A percentile compares a stretch with the other conserved stretches of the same genome.
Conservation (phyloP, 2,113 vertebrate genomes). For the Colaptes auratus region DNA sequence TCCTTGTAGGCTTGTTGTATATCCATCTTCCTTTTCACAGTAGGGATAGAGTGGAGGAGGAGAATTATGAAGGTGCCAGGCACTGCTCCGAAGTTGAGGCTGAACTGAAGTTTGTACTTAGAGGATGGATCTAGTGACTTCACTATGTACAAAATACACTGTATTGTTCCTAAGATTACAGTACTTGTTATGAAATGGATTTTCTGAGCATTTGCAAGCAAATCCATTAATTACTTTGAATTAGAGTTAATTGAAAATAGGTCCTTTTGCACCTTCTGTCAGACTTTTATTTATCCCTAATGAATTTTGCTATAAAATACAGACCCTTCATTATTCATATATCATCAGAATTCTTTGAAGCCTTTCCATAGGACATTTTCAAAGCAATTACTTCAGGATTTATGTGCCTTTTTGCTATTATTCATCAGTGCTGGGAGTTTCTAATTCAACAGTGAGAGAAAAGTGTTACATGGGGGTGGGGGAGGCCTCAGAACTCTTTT, state of each 20-base stretch:
- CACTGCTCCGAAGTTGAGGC: not conserved
- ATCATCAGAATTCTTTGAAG: conserved; percentile 39
- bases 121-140: not conserved
- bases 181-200: conserved; percentile 3
- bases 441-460: not conserved
- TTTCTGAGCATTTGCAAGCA: conserved; percentile 48
- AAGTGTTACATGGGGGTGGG: not conserved
- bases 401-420: conserved; percentile 2
- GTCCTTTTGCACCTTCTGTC: conserved; percentile 34
- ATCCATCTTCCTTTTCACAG: conserved; percentile 11
- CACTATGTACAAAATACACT: not conserved
- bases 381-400: conserved; percentile 49
- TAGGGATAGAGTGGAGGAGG: not conserved
- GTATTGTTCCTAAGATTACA: conserved; percentile 15
- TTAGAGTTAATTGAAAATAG: conserved; percentile 56
- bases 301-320: conserved; percentile 38
- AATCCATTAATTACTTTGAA: conserved; percentile 51
- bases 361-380: conserved; percentile 3
- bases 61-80: conserved; percentile 33
- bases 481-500: not conserved
- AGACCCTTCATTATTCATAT: conserved; percentile 32
- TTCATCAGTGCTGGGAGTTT: conserved; percentile 3
- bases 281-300: conserved; percentile 42
- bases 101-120: conserved; percentile 10
- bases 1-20: not conserved